These are phyloP conservation scores for Nemotelus nigrinus DNA, from an alignment of 2,888 invertebrate species.

Conservation along the genomic window DNA sequence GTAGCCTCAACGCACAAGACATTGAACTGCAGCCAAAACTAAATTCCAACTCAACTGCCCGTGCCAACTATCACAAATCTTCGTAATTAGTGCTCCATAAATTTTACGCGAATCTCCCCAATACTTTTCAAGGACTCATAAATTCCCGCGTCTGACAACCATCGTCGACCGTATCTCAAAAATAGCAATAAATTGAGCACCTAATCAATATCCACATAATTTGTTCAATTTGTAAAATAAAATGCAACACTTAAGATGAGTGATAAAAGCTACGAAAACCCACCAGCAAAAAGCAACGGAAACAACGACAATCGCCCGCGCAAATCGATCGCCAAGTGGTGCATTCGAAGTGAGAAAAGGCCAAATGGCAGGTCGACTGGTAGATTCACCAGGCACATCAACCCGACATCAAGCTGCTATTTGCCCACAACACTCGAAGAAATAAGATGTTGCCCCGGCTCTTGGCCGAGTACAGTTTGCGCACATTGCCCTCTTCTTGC, in stretches of 20 bases:
- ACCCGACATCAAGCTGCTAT: neutral
- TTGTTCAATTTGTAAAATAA: slow-evolving; percentile 67
- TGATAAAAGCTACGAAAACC: slow-evolving; percentile 55
- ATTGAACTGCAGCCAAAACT: too few species aligned
- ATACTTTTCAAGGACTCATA: slow-evolving; percentile 23
- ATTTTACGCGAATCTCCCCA: neutral
- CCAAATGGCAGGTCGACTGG: neutral
- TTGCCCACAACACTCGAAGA: slow-evolving; percentile 27
- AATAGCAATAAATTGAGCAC: slow-evolving; percentile 56
- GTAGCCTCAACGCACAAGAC: too few species aligned
- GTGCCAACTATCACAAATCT: too few species aligned
- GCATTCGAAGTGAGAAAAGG: slow-evolving; percentile 25
- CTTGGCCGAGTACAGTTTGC: neutral
- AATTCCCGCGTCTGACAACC: slow-evolving; percentile 26
- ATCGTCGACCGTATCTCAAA: slow-evolving; percentile 21
- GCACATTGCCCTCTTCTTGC: slow-evolving; percentile 3
- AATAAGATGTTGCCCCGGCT: slow-evolving; percentile 5
- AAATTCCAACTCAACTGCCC: too few species aligned
- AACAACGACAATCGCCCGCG: slow-evolving; percentile 6
- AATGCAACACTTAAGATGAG: slow-evolving; percentile 65
- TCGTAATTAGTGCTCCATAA: too few species aligned
- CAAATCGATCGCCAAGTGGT: slow-evolving; percentile 35
- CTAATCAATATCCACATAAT: slow-evolving; percentile 69
- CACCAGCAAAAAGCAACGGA: neutral
- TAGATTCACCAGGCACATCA: too few species aligned